A percentile compares a stretch with the other conserved stretches of the same genome.
phyloP scores from a whole-genome alignment of 2,113 vertebrate species.

The Scomber colias region DNA sequence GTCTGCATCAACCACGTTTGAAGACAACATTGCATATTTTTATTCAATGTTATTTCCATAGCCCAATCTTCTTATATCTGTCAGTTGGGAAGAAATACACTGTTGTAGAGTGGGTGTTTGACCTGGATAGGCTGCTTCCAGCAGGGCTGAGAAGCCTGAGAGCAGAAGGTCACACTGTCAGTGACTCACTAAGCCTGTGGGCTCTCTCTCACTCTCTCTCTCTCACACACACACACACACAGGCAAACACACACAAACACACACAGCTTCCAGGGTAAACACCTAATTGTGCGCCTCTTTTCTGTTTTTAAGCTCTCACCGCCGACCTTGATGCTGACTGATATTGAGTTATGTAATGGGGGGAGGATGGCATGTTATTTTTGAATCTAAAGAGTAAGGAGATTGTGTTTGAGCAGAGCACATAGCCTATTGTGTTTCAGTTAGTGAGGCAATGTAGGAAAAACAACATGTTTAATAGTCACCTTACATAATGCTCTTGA shows the following conservation, averaged over 20 bases:
- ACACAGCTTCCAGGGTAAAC: conserved; percentile 71
- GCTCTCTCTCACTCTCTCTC: conserved; percentile 33
- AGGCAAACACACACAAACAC: conserved; percentile 11
- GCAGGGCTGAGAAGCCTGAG: conserved; percentile 56
- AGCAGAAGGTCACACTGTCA: conserved; percentile 80
- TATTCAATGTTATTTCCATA: conserved; percentile 26
- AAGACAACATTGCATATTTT: conserved; percentile 1
- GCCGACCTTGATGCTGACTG: conserved; percentile 68
- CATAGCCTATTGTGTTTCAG: conserved; percentile 65
- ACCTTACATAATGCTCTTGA: conserved; percentile 73
- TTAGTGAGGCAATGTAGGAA: conserved; percentile 37
- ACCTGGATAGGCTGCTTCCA: conserved; percentile 62
- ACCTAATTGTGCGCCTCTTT: conserved; percentile 71
- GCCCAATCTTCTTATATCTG: conserved; percentile 1
- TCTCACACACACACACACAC: conserved; percentile 11
- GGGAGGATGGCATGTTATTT: conserved; percentile 67
- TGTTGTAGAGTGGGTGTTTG: conserved; percentile 58
- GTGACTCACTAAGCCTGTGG: conserved; percentile 63
- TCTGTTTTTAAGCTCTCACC: conserved; percentile 66
- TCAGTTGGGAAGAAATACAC: conserved; percentile 19
- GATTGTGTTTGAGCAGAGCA: conserved; percentile 57
- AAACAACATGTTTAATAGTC: conserved; percentile 53
- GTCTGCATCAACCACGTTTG: not conserved
- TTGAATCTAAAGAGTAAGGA: conserved; percentile 65
- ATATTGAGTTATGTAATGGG: conserved; percentile 71